A percentile compares a stretch with the other conserved stretches of the same genome.
phyloP scores from a whole-genome alignment of 2,888 invertebrate species.

The Mellilla xanthometata region DNA sequence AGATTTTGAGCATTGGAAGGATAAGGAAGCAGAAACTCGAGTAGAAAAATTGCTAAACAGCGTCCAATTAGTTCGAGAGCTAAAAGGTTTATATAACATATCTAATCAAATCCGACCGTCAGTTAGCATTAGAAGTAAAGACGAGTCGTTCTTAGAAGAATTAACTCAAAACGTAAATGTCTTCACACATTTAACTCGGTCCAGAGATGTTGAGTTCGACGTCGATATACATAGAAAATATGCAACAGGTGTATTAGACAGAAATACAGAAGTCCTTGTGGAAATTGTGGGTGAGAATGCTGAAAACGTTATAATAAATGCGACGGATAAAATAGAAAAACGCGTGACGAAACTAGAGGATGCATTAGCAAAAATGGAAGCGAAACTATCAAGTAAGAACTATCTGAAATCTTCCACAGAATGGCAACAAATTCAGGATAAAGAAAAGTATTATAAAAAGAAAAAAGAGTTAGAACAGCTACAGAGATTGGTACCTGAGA shows the following conservation, averaged over 20 bases:
- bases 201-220: slow-evolving; percentile 43
- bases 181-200: slow-evolving; percentile 53
- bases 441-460: slow-evolving; percentile 50
- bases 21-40: slow-evolving; percentile 65
- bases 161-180: slow-evolving; percentile 54
- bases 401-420: slow-evolving; percentile 48
- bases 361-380: slow-evolving; percentile 51
- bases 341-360: slow-evolving; percentile 57
- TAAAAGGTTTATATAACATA: slow-evolving; percentile 81
- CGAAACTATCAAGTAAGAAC: slow-evolving; percentile 43
- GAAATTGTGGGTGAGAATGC: slow-evolving; percentile 54
- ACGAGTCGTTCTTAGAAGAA: slow-evolving; percentile 43
- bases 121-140: slow-evolving; percentile 45
- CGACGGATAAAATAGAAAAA: slow-evolving; percentile 52
- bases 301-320: slow-evolving; percentile 44
- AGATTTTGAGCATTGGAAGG: slow-evolving; percentile 56
- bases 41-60: slow-evolving; percentile 69
- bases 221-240: slow-evolving; percentile 38
- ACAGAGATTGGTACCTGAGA: slow-evolving; percentile 53
- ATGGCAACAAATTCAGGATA: slow-evolving; percentile 46
- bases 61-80: slow-evolving; percentile 74
- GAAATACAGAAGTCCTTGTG: slow-evolving; percentile 53
- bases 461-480: slow-evolving; percentile 57
- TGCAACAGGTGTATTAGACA: slow-evolving; percentile 49
- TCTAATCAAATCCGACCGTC: slow-evolving; percentile 73